Conservation (phyloP, 2,888 invertebrate species). For the Tiphia femorata region DNA sequence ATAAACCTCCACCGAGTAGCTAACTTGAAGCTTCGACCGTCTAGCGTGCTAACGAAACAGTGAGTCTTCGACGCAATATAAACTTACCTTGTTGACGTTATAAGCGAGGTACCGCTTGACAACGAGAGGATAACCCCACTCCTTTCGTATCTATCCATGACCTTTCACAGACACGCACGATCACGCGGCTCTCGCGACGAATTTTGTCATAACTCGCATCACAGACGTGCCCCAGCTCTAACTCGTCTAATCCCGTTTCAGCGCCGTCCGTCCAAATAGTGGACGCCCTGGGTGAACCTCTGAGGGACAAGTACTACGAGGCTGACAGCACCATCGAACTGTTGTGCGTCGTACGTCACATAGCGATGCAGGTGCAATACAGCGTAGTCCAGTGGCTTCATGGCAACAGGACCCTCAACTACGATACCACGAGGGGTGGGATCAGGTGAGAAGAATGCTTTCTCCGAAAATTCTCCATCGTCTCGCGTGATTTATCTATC, state of each 20-base stretch:
- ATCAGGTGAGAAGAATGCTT: conserved; percentile 72
- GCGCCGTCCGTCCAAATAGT: conserved; percentile 80
- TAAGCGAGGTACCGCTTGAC: no score
- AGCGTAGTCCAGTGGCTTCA: conserved; percentile 76
- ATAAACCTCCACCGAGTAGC: no score
- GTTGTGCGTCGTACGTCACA: conserved; percentile 73
- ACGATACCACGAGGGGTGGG: conserved; percentile 77
- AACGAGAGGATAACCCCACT: no score
- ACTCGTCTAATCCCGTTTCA: conserved; percentile 53
- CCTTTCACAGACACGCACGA: no score
- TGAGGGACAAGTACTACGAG: conserved; percentile 78
- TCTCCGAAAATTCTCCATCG: no score
- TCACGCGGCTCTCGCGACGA: not conserved
- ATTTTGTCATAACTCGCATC: not conserved
- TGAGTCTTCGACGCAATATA: no score
- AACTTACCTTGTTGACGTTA: no score
- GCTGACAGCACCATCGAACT: conserved; percentile 79
- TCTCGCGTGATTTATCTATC: no score
- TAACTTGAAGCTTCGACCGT: no score
- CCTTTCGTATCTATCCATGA: no score
- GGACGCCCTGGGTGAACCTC: conserved; percentile 76
- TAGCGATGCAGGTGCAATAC: conserved; percentile 71
- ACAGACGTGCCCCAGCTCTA: not conserved
- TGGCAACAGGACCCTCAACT: conserved; percentile 75
- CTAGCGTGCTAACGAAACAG: no score